Conservation (phyloP, 2,888 invertebrate species). For the Reticulitermes lucifugus region DNA sequence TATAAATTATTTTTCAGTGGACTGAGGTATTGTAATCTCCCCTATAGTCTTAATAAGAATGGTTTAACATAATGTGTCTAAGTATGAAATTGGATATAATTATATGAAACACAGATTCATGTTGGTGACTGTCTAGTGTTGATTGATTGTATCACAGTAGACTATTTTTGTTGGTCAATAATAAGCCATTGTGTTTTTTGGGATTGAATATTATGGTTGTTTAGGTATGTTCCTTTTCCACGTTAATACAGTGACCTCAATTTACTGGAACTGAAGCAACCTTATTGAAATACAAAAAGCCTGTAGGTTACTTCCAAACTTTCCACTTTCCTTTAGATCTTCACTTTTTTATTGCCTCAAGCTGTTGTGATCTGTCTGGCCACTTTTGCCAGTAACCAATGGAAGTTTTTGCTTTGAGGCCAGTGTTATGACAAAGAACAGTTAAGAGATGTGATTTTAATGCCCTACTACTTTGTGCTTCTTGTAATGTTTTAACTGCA, state of each 20-base stretch:
- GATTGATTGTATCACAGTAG: constrained; percentile 27
- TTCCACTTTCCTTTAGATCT: too few relatives aligned
- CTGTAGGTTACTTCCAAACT: too few relatives aligned
- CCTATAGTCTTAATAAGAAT: constrained; percentile 29
- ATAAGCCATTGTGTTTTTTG: constrained; percentile 34
- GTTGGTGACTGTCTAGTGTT: constrained; percentile 23
- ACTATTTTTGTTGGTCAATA: constrained; percentile 24
- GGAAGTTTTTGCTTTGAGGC: too few relatives aligned
- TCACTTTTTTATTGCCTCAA: too few relatives aligned
- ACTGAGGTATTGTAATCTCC: constrained; percentile 21
- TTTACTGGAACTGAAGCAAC: not conserved
- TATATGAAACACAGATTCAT: constrained; percentile 18
- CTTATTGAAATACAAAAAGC: too few relatives aligned
- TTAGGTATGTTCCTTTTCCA: not conserved
- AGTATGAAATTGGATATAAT: not conserved
- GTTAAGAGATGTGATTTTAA: too few relatives aligned
- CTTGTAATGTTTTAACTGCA: too few relatives aligned
- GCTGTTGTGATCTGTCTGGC: too few relatives aligned
- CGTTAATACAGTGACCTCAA: not conserved
- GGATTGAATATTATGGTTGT: constrained; percentile 13
- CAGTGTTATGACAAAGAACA: too few relatives aligned
- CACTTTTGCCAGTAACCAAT: too few relatives aligned
- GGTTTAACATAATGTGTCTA: constrained; percentile 28
- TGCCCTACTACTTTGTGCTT: too few relatives aligned
- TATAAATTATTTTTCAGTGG: constrained; percentile 24